Conservation (phyloP, 2,888 invertebrate species). For the Hybos culiciformis region DNA sequence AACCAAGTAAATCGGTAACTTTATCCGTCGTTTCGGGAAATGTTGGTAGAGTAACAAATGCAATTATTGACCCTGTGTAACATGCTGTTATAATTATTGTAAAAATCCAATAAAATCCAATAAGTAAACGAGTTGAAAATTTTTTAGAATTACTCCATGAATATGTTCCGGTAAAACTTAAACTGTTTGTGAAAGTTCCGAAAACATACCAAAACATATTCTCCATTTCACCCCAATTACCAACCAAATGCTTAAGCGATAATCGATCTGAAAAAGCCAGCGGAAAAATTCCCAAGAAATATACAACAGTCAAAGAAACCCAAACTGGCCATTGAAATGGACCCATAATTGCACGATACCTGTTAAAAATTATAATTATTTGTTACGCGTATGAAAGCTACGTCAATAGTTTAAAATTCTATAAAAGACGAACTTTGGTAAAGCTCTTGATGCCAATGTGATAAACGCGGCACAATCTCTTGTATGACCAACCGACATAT, state of each 20-base stretch:
- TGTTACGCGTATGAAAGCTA: no score
- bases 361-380: slow-evolving; percentile 30
- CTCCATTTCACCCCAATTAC: slow-evolving; percentile 58
- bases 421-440: slow-evolving; percentile 48
- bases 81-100: slow-evolving; percentile 73
- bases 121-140: slow-evolving; percentile 53
- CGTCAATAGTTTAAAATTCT: neutral
- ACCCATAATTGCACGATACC: slow-evolving; percentile 70
- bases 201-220: slow-evolving; percentile 83
- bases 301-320: slow-evolving; percentile 55
- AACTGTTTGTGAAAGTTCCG: slow-evolving; percentile 71
- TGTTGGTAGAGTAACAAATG: slow-evolving; percentile 65
- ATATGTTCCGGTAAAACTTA: slow-evolving; percentile 52
- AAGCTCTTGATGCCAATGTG: slow-evolving; percentile 60
- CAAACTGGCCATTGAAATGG: slow-evolving; percentile 74
- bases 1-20: slow-evolving; percentile 47
- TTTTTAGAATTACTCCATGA: slow-evolving; percentile 59
- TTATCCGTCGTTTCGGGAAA: slow-evolving; percentile 62
- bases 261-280: slow-evolving; percentile 60
- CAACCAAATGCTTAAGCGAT: slow-evolving; percentile 48
- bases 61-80: slow-evolving; percentile 73
- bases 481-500: slow-evolving; percentile 50
- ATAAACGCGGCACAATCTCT: slow-evolving; percentile 67
- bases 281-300: slow-evolving; percentile 60
- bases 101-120: slow-evolving; percentile 72